Evolutionary conservation across 2,888 invertebrate genomes (phyloP), one percentile per base, ranked within the genome.

Genomic region (Dasypolia templi): DNA sequence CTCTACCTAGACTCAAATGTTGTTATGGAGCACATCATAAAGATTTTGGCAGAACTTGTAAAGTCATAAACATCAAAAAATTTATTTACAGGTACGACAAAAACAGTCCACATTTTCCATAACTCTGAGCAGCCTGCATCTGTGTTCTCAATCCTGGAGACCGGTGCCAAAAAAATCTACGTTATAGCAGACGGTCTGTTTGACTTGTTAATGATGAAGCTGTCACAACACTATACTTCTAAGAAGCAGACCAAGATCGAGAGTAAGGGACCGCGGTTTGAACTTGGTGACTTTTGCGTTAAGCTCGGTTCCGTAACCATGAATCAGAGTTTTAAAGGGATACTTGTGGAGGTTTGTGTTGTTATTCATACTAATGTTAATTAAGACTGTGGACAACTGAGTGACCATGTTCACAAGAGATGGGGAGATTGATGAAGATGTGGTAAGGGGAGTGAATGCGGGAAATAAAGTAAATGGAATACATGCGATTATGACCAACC

Each of bases 121-220:
- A 99, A 99, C 93, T 99, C 99, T 0, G 99, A 99, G 91, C 98
- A 99, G 90, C 99, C 99, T 0, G 99, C 99, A 0, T 98, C 99
- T 0, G 99, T 99, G 4, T 99, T 99, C 94, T 98, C 99, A 14
- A 97, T 99, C 44, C 96, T 99, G 12, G 99, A 99, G 88, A 98
- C 98, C 66, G 99, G 98, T 0, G 97, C 97, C 19, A 98, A 98
- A 91, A 98, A 98, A 77, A 98, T 99, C 46, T 98, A 99, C 3
- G 96, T 99, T 0, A 98, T 99, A 49, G 99, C 99, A 0, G 99
- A 99, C 91, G 98, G 98, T 2, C 96, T 99, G 4, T 99, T 99
- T 90, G 99, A 99, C 93, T 94, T 99, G 70, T 95, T 99, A 0
- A 98, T 99, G 98, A 97, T 98, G 91, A 99, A 99, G 93, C 97